Base-by-base conservation (phyloP, 2,113 vertebrate genomes). In the Scalopus aquaticus region DNA sequence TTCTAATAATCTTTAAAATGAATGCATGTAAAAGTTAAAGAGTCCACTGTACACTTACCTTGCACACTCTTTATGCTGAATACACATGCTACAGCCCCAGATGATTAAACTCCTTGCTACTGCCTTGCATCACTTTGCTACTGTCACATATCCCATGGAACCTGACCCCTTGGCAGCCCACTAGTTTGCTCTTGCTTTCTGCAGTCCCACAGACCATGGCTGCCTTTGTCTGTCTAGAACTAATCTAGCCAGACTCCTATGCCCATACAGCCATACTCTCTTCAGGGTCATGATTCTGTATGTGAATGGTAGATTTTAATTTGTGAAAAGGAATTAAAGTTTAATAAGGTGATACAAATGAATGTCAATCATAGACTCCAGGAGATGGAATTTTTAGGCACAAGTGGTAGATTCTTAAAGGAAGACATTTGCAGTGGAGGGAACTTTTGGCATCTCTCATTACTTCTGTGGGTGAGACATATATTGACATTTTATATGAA, bases 321-420 rank as follows among this genome's bases (percentile, higher is more conserved):
- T 62, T 58, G 32, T 80, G 77, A 85, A n/a, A 84, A 85, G 35
- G 39, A 72, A 80, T 81, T 84, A 72, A 76, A 81, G 6, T 65
- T 90, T 84, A 87, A 74, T 80, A 88, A 84, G n/a, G 8, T 67
- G 80, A 81, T 89, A 73, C 46, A 92, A 76, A 91, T 77, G 42
- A 90, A 94, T 70, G 35, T 19, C 44, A 90, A 69, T n/a, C n/a
- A 3, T 20, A 51, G 69, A 28, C 32, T 92, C 30, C 28, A 95
- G 76, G 8, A 79, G 82, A 86, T 72, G 51, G 69, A 91, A 93
- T 81, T 88, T 81, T 86, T 65, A 88, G 62, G 26, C 7, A 37
- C 1, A 15, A 49, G 26, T 58, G 49, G 46, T 56, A 80, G 70
- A 93, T 88, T 69, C 13, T 90, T 51, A 35, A 65, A 87, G 65